Evolutionary conservation across 2,113 vertebrate species (phyloP).

Genomic region (Lipophrys pholis): DNA sequence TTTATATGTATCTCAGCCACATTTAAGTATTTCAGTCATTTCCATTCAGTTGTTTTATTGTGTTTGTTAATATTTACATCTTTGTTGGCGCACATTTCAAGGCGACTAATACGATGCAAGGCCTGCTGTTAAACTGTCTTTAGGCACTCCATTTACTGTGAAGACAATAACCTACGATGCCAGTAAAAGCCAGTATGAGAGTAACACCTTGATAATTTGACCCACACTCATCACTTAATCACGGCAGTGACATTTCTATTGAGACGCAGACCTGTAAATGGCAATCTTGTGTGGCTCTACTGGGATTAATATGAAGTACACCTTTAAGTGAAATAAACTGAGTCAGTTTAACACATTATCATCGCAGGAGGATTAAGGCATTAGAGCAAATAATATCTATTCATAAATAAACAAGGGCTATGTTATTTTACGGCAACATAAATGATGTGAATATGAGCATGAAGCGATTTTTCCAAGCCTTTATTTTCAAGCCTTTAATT

Average conservation of each 20-base stretch:
- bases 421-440: not conserved
- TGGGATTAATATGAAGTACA: no score
- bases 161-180: no score
- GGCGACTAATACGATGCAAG: no score
- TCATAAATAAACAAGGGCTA: not conserved
- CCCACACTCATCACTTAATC: no score
- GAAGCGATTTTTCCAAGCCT: conserved; percentile 3
- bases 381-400: not conserved
- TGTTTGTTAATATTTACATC: not conserved
- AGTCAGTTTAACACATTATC: not conserved
- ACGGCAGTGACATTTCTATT: no score
- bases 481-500: conserved; percentile 1
- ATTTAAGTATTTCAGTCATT: not conserved
- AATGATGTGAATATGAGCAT: not conserved
- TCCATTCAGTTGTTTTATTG: not conserved
- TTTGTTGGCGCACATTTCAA: not conserved
- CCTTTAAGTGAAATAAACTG: no score
- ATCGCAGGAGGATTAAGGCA: not conserved
- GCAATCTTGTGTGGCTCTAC: no score
- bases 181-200: no score
- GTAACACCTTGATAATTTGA: no score
- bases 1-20: not conserved
- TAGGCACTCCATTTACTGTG: no score
- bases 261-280: no score
- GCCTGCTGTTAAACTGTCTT: no score